These are phyloP conservation scores for Carcina quercana DNA, from an alignment of 2,888 invertebrate genomes.

Conservation along the genomic window DNA sequence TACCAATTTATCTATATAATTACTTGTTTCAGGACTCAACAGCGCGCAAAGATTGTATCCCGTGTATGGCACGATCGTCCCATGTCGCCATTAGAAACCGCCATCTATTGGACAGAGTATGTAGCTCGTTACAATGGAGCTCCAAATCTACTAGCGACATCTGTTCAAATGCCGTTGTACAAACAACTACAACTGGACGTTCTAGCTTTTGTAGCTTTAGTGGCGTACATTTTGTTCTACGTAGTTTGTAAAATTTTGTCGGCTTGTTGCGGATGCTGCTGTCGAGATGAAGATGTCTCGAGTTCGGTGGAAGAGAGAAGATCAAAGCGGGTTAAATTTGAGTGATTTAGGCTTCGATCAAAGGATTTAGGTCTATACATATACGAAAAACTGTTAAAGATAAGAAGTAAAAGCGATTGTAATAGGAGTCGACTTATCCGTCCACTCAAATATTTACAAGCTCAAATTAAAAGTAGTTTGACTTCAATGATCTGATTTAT, in stretches of 20 bases:
- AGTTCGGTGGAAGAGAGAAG: slow-evolving; percentile 34
- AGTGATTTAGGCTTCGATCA: no score
- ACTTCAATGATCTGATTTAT: no score
- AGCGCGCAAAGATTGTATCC: slow-evolving; percentile 57
- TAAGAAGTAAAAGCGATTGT: no score
- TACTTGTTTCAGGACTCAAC: slow-evolving; percentile 46
- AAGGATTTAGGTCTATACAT: no score
- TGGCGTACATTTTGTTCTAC: slow-evolving; percentile 42
- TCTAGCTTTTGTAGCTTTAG: slow-evolving; percentile 46
- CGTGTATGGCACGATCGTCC: slow-evolving; percentile 70
- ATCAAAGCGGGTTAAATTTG: slow-evolving; percentile 60
- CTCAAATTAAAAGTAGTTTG: no score
- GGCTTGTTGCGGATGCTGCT: slow-evolving; percentile 50
- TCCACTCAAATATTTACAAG: no score
- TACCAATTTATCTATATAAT: no score
- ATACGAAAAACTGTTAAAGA: no score
- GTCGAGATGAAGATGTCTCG: slow-evolving; percentile 27
- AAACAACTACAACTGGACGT: slow-evolving; percentile 60
- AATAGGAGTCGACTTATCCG: no score
- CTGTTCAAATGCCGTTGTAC: slow-evolving; percentile 47
- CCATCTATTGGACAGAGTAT: slow-evolving; percentile 76
- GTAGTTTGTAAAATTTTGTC: slow-evolving; percentile 48
- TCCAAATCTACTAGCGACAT: slow-evolving; percentile 48
- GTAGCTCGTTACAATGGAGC: slow-evolving; percentile 62
- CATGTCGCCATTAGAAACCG: slow-evolving; percentile 65